Evolutionary conservation across 2,797 vertebrate species (phyloP), one percentile per base, ranked within the genome.

Genomic region (Phoebastria nigripes): DNA sequence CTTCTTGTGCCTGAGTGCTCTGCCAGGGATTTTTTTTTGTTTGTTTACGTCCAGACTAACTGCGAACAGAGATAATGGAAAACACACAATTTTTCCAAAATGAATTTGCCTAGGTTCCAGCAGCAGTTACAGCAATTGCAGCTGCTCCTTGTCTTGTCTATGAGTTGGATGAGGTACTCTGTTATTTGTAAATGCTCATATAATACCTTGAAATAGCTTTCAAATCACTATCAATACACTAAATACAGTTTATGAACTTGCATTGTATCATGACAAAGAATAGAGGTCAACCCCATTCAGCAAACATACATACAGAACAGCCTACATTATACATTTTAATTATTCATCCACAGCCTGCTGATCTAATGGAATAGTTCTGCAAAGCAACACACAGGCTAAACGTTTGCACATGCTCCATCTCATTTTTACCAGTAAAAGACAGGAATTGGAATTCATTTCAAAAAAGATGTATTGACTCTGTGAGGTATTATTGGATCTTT

Each of bases 141-240:
- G 83, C 62, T 93, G 54, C 63, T 87, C 67, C 86, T 87, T 79
- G 54, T 80, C 82, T 73, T 76, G 71, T 72, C 76, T 51, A 11
- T 12, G 46, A 78, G 35, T 15, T 74, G 46, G 65, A 81, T 42
- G 46, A 91, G 29, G 51, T 44, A 76, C 39, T 86, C 49, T 55
- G 26, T 39, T 82, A 72, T 47, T 79, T 62, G 58, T 16, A 93
- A 82, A 70, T 66, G 15, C 41, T 77, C 63, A 25, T 22, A 59
- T 37, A 92, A 87, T n/a, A 93, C 93, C 78, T 96, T 87, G 42
- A 90, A 90, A 91, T 17, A 83, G 56, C 65, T 95, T 93, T 87
- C 51, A 82, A 92, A 90, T 65, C 74, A 82, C 66, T 80, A 61
- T 55, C 67, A 87, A 73, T 70, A 51, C 31, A 31, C 37, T 62